Conservation (phyloP, 2,797 vertebrate genomes). For the Dipus sagitta region DNA sequence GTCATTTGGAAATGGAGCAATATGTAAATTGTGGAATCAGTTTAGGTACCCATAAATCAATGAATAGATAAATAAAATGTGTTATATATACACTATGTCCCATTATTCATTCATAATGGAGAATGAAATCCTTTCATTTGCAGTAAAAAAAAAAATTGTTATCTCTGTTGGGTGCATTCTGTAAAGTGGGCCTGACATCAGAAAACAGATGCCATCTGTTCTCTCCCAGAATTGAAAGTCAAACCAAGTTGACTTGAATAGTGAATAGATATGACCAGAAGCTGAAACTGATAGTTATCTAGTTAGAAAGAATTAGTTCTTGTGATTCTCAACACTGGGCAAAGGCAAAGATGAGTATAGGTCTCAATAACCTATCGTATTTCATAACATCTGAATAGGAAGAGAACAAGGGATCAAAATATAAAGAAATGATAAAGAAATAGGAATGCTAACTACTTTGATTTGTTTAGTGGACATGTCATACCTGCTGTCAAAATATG, state of each 20-base stretch:
- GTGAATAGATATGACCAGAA: neutral
- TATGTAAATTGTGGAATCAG: neutral
- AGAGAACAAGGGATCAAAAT: neutral
- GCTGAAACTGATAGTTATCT: too few relatives aligned
- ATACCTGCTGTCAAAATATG: too few relatives aligned
- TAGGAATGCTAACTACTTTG: neutral
- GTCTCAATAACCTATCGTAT: neutral
- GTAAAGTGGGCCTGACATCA: neutral
- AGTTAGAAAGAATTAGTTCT: neutral
- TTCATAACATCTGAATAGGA: neutral
- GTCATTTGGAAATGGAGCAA: too few relatives aligned
- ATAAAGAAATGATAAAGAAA: too few relatives aligned
- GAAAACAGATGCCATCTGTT: neutral
- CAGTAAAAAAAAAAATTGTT: too few relatives aligned
- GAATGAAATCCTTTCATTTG: neutral
- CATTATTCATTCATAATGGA: neutral
- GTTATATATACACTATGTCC: neutral
- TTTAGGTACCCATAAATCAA: neutral
- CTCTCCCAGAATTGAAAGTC: neutral
- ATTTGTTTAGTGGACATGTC: neutral
- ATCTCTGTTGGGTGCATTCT: neutral
- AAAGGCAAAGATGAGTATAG: too few relatives aligned
- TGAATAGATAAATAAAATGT: too few relatives aligned
- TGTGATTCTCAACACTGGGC: too few relatives aligned
- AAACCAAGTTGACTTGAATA: neutral